Conservation (phyloP, 2,113 vertebrate genomes). For the Coptodon bakossiorum region DNA sequence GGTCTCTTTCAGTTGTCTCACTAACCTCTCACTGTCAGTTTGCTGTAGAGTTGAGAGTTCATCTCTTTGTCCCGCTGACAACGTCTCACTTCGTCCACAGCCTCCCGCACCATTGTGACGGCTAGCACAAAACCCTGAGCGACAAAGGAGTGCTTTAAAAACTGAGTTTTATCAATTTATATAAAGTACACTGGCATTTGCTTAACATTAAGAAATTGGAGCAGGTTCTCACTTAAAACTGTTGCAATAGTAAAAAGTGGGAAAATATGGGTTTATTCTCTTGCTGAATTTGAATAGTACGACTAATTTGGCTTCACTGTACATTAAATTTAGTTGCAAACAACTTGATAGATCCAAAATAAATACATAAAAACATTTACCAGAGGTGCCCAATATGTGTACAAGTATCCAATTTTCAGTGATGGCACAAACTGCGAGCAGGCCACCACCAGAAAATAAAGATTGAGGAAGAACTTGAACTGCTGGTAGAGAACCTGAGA, state of each 20-base stretch:
- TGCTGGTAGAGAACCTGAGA: conserved; percentile 97
- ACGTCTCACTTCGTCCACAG: conserved; percentile 89
- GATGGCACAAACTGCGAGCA: conserved; percentile 94
- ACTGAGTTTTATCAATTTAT: rapidly evolving
- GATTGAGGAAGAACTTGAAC: conserved; percentile 99
- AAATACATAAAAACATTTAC: conserved; percentile 67
- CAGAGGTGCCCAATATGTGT: conserved; percentile 99
- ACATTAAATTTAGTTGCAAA: neutral
- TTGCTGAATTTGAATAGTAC: rapidly evolving
- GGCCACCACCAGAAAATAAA: conserved; percentile 96
- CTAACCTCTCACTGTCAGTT: conserved; percentile 92
- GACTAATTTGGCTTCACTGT: neutral
- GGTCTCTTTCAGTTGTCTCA: neutral
- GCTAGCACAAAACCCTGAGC: conserved; percentile 88
- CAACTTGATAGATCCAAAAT: neutral
- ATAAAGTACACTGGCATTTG: neutral
- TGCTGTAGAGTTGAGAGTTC: conserved; percentile 96
- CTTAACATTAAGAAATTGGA: neutral
- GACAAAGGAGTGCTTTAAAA: neutral
- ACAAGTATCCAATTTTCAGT: conserved; percentile 95
- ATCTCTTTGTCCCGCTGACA: conserved; percentile 94
- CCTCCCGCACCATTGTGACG: conserved; percentile 89
- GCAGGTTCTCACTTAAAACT: neutral
- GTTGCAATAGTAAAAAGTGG: neutral
- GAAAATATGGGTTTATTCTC: neutral